These are phyloP conservation scores for Xiphydria camelus DNA, from an alignment of 2,888 invertebrate genomes.

Conservation along the genomic window DNA sequence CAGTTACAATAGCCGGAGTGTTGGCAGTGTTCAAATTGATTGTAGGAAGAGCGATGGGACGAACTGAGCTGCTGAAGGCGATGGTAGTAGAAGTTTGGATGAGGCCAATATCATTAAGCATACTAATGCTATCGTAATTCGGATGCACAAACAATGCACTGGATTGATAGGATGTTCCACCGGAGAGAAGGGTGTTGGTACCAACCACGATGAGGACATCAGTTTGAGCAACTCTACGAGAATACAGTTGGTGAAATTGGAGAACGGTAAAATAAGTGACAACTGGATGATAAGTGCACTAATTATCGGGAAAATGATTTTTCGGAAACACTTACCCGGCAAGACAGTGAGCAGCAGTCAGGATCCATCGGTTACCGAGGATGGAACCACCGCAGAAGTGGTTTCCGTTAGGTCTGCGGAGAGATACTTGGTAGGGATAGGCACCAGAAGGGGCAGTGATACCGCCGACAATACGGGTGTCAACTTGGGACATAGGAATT, in stretches of 20 bases:
- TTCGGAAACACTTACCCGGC: slow-evolving; percentile 46
- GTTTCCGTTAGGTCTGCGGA: slow-evolving; percentile 57
- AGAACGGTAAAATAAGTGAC: background rate
- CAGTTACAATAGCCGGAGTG: slow-evolving; percentile 46
- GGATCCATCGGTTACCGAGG: slow-evolving; percentile 59
- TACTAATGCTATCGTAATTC: slow-evolving; percentile 49
- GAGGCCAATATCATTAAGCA: slow-evolving; percentile 59
- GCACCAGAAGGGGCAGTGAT: slow-evolving; percentile 60
- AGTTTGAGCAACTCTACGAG: too few relatives aligned
- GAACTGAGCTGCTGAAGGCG: slow-evolving; percentile 48
- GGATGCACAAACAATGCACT: slow-evolving; percentile 55
- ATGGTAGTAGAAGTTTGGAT: slow-evolving; percentile 51
- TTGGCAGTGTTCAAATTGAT: slow-evolving; percentile 50
- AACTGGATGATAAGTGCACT: background rate
- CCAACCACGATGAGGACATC: slow-evolving; percentile 56
- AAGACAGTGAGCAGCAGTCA: slow-evolving; percentile 64
- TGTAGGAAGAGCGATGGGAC: slow-evolving; percentile 53
- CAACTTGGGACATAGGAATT: slow-evolving; percentile 15
- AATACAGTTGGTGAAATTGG: background rate
- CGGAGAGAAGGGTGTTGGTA: slow-evolving; percentile 55
- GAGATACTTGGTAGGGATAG: slow-evolving; percentile 61
- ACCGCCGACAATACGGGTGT: slow-evolving; percentile 56
- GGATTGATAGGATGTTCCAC: slow-evolving; percentile 57
- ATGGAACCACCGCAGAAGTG: slow-evolving; percentile 66
- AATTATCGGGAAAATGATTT: background rate